Conservation (phyloP, 2,888 invertebrate genomes). For the Alsophila aescularia region DNA sequence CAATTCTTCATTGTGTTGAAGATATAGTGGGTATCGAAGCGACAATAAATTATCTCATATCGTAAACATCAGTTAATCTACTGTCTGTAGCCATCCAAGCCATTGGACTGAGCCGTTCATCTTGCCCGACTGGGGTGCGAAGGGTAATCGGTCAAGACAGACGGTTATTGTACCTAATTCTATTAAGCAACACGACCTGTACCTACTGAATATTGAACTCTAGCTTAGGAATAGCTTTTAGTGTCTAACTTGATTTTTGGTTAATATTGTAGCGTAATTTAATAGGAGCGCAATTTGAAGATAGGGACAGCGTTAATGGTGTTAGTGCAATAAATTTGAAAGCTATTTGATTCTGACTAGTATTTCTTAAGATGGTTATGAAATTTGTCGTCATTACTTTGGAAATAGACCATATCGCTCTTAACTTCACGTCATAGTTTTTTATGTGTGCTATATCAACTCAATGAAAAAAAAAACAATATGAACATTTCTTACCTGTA, state of each 20-base stretch:
- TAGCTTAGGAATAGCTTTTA: slow-evolving; percentile 2
- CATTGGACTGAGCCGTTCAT: slow-evolving; percentile 42
- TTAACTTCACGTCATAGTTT: too few relatives aligned
- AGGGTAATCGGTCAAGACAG: slow-evolving; percentile 56
- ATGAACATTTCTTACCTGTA: too few relatives aligned
- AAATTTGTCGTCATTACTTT: too few relatives aligned
- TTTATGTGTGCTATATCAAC: too few relatives aligned
- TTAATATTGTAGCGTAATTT: slow-evolving; percentile 1
- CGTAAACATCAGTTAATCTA: slow-evolving; percentile 44
- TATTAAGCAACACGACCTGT: slow-evolving; percentile 6
- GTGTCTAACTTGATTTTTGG: slow-evolving; percentile 10
- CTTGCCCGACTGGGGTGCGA: slow-evolving; percentile 41
- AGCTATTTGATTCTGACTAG: too few relatives aligned
- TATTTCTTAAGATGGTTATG: too few relatives aligned
- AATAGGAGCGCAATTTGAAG: background rate
- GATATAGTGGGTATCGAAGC: slow-evolving; percentile 34
- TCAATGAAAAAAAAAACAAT: too few relatives aligned
- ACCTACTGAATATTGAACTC: background rate
- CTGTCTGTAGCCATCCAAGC: slow-evolving; percentile 39
- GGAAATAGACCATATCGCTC: too few relatives aligned
- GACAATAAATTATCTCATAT: slow-evolving; percentile 46
- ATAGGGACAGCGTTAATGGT: background rate
- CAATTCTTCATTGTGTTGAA: slow-evolving; percentile 14
- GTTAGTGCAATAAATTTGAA: too few relatives aligned
- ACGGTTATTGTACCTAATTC: slow-evolving; percentile 40